Conservation (phyloP, 2,797 vertebrate genomes). For the Molothrus aeneus region DNA sequence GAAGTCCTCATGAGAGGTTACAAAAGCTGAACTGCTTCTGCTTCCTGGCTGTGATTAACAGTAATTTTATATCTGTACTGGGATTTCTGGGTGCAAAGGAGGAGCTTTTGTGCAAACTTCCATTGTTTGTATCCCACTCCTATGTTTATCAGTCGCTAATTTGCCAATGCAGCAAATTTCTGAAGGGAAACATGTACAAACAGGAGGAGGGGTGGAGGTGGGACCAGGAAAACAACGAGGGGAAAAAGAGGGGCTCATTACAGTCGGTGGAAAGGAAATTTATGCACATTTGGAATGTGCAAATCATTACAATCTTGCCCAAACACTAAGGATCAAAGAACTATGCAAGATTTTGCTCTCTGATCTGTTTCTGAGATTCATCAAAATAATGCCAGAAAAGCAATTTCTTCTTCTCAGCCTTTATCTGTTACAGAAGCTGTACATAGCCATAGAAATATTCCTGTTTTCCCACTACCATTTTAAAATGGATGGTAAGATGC, state of each 20-base stretch:
- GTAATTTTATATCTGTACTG: background rate
- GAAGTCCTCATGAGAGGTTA: constrained; percentile 2
- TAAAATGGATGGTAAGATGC: background rate
- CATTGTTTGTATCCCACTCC: background rate
- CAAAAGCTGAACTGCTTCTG: background rate
- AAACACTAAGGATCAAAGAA: constrained; percentile 22
- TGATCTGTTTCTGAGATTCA: constrained; percentile 15
- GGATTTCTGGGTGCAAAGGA: constrained; percentile 19
- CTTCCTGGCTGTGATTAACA: background rate
- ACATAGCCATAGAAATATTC: background rate
- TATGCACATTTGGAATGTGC: constrained; percentile 10
- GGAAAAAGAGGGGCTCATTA: background rate
- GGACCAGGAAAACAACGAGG: background rate
- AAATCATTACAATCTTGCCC: constrained; percentile 17
- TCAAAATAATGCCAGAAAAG: constrained; percentile 38
- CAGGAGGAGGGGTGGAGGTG: background rate
- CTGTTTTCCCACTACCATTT: background rate
- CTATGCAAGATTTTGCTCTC: background rate
- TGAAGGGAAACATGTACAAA: background rate
- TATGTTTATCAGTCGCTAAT: background rate
- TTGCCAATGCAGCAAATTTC: constrained; percentile 33
- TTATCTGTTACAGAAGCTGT: background rate
- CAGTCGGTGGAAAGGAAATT: background rate
- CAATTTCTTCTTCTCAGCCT: constrained; percentile 8
- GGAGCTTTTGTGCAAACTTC: constrained; percentile 27